Base-by-base conservation (phyloP, 2,797 vertebrate genomes). In the Macropodus opercularis region DNA sequence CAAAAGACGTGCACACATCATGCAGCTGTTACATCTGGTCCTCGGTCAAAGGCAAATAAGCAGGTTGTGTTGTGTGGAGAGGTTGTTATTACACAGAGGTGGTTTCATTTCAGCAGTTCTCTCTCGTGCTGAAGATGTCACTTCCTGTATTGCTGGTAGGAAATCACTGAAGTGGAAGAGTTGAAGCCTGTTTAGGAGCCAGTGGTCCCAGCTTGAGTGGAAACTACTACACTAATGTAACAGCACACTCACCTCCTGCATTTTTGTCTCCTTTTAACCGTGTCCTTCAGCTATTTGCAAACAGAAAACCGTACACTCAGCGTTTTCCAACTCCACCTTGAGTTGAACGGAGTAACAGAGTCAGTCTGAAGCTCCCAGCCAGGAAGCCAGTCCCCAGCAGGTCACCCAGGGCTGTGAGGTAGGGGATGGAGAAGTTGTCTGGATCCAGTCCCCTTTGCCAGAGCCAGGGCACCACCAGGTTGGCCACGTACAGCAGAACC, bases 321-420 rank as follows among this genome's bases (percentile, higher is more conserved):
- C 13, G 7, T 34, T 14, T 24, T 88, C 74, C 88, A 40, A 75
- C 19, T 27, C 86, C 75, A 10, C 75, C 3, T 0, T 69, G 71
- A 0, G 70, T 0, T 12, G 72, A 66, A 38, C 13, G 68, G 56
- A 89, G 3, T 26, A 83, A 71, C 81, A 83, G 72, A 18, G 92
- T 79, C 1, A 91, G 64, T 31, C 54, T 87, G 81, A 94, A 95
- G 51, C 91, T 92, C 69, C 92, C 7, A 1, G 94, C 94, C 65
- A 96, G 85, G 59, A 96, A 92, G 5, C 92, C 92, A 0, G 94
- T 96, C 38, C 95, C 94, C 65, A 97, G 84, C 64, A 96, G 90
- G 77, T 97, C 95, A 0, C 95, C 95, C 31, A 96, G 83, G 19
- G 94, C 94, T 0, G 95, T 96, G 85, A 97, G 95, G 91, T 95